Conservation (phyloP, 1,140 invertebrate genomes). For the Lasioglossum baleicum region DNA sequence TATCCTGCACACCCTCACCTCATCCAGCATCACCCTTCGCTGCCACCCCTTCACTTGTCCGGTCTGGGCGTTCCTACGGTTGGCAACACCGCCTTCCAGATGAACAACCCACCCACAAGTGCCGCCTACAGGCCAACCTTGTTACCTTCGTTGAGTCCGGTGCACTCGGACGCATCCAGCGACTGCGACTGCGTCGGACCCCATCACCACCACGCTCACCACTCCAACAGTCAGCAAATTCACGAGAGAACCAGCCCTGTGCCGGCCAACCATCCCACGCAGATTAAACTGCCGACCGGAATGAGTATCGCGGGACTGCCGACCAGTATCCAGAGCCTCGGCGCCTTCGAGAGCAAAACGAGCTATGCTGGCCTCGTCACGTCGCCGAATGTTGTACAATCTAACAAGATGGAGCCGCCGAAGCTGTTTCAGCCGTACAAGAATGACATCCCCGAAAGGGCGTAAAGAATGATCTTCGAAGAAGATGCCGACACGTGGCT, state of each 20-base stretch:
- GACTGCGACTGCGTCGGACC: slow-evolving; percentile 77
- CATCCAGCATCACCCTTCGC: slow-evolving; percentile 62
- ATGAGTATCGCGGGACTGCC: slow-evolving; percentile 36
- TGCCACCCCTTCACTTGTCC: slow-evolving; percentile 63
- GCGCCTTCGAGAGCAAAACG: slow-evolving; percentile 57
- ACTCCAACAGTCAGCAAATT: slow-evolving; percentile 48
- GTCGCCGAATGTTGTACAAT: slow-evolving; percentile 27
- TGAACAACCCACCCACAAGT: slow-evolving; percentile 18
- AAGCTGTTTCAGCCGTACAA: slow-evolving; percentile 87
- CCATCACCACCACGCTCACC: slow-evolving; percentile 32
- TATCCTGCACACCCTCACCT: slow-evolving; percentile 58
- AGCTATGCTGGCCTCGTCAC: slow-evolving; percentile 11
- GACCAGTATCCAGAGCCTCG: slow-evolving; percentile 54
- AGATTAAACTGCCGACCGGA: slow-evolving; percentile 42
- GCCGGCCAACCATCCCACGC: no score
- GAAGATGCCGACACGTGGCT: no score
- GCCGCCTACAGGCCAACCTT: slow-evolving; percentile 34
- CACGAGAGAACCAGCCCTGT: slow-evolving; percentile 30
- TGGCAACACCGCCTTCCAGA: slow-evolving; percentile 41
- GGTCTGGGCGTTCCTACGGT: slow-evolving; percentile 63
- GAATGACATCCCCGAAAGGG: slow-evolving; percentile 79
- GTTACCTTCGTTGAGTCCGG: slow-evolving; percentile 64
- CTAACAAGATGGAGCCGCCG: slow-evolving; percentile 79
- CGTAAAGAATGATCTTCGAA: slow-evolving; percentile 37
- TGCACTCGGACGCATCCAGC: slow-evolving; percentile 71